Conservation (phyloP, 2,797 vertebrate species). For the Chelon auratus region DNA sequence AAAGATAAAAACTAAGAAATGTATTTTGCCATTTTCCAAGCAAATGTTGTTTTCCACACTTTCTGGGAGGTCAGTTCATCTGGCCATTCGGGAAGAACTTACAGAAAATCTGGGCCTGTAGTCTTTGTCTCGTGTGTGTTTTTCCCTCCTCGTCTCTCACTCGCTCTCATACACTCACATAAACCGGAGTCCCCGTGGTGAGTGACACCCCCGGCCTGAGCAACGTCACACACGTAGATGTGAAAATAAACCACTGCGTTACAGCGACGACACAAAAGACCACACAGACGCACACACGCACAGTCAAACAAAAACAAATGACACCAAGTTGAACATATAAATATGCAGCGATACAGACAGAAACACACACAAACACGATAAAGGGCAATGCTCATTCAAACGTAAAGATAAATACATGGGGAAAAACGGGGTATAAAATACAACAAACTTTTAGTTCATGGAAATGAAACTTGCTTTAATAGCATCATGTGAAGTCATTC, state of each 20-base stretch:
- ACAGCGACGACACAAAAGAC: constrained; percentile 56
- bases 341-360: constrained; percentile 43
- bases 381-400: constrained; percentile 34
- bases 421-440: no score
- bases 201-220: constrained; percentile 50
- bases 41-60: not conserved
- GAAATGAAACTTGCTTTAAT: no score
- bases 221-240: constrained; percentile 34
- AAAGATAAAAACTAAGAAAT: constrained; percentile 34
- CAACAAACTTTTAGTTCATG: no score
- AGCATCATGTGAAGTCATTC: no score
- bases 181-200: constrained; percentile 24
- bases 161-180: constrained; percentile 19
- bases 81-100: not conserved
- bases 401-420: not conserved
- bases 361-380: constrained; percentile 59
- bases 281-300: constrained; percentile 31
- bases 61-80: not conserved
- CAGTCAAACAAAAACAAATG: constrained; percentile 49
- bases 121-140: not conserved
- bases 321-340: constrained; percentile 55
- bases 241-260: constrained; percentile 69
- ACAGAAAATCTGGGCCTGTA: not conserved
- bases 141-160: not conserved
- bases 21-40: not conserved